Evolutionary conservation across 1,140 invertebrate species (phyloP).

Genomic region (Papilio dardanus): DNA sequence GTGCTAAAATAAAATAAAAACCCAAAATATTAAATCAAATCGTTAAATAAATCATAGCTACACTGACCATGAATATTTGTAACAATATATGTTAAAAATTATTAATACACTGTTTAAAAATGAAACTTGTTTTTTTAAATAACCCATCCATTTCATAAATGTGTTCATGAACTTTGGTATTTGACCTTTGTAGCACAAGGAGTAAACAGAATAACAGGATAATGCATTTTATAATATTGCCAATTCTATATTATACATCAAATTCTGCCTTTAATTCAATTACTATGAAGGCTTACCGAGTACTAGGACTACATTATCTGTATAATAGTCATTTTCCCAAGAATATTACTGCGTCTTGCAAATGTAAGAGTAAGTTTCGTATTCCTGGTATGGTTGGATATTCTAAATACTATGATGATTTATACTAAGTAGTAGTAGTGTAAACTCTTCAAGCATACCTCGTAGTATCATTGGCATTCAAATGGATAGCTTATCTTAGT

Average conservation of each 20-base stretch:
- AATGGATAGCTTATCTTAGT: no score
- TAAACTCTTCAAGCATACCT: no score
- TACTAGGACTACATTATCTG: no score
- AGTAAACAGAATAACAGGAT: conserved; percentile 13
- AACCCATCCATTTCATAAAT: neutral
- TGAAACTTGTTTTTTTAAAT: neutral
- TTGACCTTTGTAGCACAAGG: neutral
- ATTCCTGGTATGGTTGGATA: no score
- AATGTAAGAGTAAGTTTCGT: no score
- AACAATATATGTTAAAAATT: neutral
- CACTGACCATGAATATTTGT: conserved; percentile 9
- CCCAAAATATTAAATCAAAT: neutral
- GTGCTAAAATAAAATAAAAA: neutral
- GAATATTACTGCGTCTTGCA: no score
- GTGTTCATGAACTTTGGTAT: neutral
- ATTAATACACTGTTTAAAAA: neutral
- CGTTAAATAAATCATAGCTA: neutral
- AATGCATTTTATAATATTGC: neutral
- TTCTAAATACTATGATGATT: no score
- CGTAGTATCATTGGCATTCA: no score
- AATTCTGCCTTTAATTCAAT: no score
- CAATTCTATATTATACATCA: neutral
- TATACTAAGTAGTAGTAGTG: no score
- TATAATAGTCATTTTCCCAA: no score
- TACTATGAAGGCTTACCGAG: no score